phyloP scores from a whole-genome alignment of 2,797 vertebrate genomes.

The Eupleurogrammus muticus region DNA sequence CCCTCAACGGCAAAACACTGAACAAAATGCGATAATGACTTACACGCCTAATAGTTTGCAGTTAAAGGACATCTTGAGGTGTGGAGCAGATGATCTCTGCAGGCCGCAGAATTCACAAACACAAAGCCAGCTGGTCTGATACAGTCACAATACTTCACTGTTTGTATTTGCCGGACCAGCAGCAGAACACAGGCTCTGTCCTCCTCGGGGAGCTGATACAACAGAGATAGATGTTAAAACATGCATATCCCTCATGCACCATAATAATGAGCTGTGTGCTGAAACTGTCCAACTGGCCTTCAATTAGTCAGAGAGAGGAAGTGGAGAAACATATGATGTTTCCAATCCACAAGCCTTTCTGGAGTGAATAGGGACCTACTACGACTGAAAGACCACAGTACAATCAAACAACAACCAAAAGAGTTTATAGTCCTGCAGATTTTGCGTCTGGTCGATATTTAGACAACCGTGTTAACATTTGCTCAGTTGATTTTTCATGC shows the following conservation, averaged over 20 bases:
- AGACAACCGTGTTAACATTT: neutral
- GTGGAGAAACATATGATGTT: conserved; percentile 47
- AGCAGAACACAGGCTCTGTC: conserved; percentile 74
- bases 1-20: conserved; percentile 35
- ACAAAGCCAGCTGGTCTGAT: conserved; percentile 82
- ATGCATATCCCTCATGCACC: conserved; percentile 67
- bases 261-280: conserved; percentile 59
- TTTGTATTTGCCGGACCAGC: conserved; percentile 78
- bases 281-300: conserved; percentile 66
- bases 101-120: conserved; percentile 77
- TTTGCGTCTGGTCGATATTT: conserved; percentile 5
- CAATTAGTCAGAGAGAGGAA: conserved; percentile 58
- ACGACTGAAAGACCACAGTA: conserved; percentile 8
- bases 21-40: conserved; percentile 60
- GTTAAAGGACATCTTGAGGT: conserved; percentile 82
- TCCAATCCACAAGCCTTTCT: conserved; percentile 38
- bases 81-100: conserved; percentile 80
- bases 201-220: conserved; percentile 69
- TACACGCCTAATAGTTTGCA: conserved; percentile 74
- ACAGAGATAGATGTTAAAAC: conserved; percentile 73
- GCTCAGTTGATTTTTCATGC: conserved; percentile 4
- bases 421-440: neutral
- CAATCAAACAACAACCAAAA: neutral
- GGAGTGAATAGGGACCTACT: conserved; percentile 4
- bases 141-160: conserved; percentile 83